A percentile compares a stretch with the other conserved stretches of the same genome.
Conservation (phyloP, 2,888 invertebrate genomes). For the Tipula confusa region DNA sequence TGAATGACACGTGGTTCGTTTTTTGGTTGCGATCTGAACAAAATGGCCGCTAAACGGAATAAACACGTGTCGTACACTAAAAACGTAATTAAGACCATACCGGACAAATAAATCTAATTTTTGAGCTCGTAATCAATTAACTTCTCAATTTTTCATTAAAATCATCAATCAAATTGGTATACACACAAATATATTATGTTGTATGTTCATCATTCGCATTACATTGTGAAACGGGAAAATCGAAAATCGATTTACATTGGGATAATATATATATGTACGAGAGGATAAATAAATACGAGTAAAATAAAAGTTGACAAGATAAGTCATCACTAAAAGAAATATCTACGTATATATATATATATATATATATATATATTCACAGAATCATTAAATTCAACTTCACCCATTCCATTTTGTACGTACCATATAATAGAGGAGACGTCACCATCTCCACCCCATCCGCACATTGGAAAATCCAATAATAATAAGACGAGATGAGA, state of each 20-base stretch:
- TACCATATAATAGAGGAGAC: too few species aligned
- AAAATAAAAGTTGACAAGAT: neutral
- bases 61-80: neutral
- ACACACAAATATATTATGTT: neutral
- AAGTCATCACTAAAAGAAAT: neutral
- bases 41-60: neutral
- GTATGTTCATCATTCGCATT: neutral
- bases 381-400: constrained; percentile 3
- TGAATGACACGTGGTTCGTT: neutral
- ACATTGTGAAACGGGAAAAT: neutral
- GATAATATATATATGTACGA: neutral
- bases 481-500: constrained; percentile 5
- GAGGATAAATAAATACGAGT: neutral
- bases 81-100: neutral
- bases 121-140: neutral
- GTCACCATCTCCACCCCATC: neutral
- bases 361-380: neutral
- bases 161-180: constrained; percentile 1
- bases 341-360: neutral
- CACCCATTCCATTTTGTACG: neutral
- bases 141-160: constrained; percentile 12
- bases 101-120: neutral
- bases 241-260: constrained; percentile 1
- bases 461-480: neutral
- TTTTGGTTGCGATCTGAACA: neutral